Percentiles rank a stretch among this genome's conserved stretches.
These are phyloP conservation scores for Lepeophtheirus salmonis DNA, from an alignment of 1,140 invertebrate species.

Conservation along the genomic window DNA sequence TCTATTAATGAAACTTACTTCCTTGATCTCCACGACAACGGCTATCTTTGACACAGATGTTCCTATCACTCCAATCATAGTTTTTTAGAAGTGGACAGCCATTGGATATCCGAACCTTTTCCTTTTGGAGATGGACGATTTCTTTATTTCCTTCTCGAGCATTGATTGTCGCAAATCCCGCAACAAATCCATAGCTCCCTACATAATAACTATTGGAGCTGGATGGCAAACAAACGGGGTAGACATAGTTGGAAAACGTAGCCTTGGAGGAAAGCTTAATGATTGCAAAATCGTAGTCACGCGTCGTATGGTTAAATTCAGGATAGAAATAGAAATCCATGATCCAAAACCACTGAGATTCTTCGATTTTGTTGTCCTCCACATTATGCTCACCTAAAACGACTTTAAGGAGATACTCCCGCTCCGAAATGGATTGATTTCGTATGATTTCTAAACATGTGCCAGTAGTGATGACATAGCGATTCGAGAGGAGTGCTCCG, in stretches of 20 bases:
- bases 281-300: not conserved
- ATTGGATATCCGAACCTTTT: not conserved
- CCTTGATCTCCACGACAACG: not conserved
- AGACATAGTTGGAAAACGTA: not conserved
- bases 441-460: not conserved
- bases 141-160: not conserved
- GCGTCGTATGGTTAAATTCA: not conserved
- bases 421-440: not conserved
- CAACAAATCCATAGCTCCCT: not conserved
- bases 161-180: not conserved
- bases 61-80: not conserved
- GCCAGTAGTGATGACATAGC: not conserved
- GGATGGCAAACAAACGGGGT: not conserved
- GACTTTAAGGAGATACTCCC: not conserved
- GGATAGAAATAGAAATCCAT: not conserved
- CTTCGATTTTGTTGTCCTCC: not conserved
- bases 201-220: not conserved
- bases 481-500: not conserved
- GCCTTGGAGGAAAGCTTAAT: not conserved
- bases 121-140: not conserved
- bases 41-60: not conserved
- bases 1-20: too few relatives aligned
- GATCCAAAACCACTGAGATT: not conserved
- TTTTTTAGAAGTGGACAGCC: not conserved
- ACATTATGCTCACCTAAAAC: not conserved